Evolutionary conservation across 2,888 invertebrate genomes (phyloP).

Genomic region (Oscheius onirici): DNA sequence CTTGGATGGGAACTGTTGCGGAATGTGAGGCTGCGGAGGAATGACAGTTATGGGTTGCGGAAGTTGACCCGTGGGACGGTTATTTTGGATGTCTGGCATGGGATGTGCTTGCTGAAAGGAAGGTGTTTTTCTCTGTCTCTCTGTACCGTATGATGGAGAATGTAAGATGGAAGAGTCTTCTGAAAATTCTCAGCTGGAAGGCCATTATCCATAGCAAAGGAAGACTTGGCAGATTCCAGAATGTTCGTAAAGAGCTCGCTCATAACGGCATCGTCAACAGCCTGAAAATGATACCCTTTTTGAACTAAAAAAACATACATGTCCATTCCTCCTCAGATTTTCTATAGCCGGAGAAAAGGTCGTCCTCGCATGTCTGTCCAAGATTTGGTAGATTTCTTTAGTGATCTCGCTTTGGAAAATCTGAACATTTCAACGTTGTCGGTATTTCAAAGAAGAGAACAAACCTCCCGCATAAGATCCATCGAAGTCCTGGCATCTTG

Average conservation of each 20-base stretch:
- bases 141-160: background rate
- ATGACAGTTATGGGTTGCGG: background rate
- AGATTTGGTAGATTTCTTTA: conserved; percentile 61
- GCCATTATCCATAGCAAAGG: conserved; percentile 37
- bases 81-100: background rate
- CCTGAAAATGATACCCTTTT: conserved; percentile 39
- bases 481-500: conserved; percentile 61
- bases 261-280: conserved; percentile 58
- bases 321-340: conserved; percentile 65
- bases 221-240: conserved; percentile 64
- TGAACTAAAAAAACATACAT: conserved; percentile 41
- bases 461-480: conserved; percentile 63
- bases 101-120: background rate
- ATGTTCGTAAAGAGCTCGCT: conserved; percentile 60
- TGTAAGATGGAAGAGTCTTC: conserved; percentile 8
- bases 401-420: conserved; percentile 63
- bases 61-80: background rate
- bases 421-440: conserved; percentile 31
- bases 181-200: conserved; percentile 22
- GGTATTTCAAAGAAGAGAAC: background rate
- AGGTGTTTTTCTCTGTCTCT: background rate
- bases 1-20: background rate
- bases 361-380: conserved; percentile 66
- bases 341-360: conserved; percentile 69
- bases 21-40: conserved; percentile 1